A percentile compares a stretch with the other conserved stretches of the same genome.
These are phyloP conservation scores for Thera britannica DNA, from an alignment of 2,888 invertebrate genomes.

Conservation along the genomic window DNA sequence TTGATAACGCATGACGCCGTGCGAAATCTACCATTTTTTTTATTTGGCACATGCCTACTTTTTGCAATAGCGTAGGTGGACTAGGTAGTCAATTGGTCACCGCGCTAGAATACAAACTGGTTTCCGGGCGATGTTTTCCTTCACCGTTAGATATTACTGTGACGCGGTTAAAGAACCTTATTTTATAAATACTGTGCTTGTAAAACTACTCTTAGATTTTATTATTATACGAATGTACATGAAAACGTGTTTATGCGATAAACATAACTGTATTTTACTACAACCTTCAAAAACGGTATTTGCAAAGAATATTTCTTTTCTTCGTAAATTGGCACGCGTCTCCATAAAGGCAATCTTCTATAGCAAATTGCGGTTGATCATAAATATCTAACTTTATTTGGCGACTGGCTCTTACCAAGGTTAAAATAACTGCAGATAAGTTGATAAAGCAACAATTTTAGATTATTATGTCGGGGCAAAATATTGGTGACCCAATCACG, in stretches of 20 bases:
- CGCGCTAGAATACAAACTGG: background rate
- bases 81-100: background rate
- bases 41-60: background rate
- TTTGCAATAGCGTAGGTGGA: background rate
- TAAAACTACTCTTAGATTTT: background rate
- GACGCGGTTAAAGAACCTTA: too few species aligned
- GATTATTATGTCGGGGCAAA: too few species aligned
- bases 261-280: background rate
- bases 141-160: background rate
- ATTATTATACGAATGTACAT: background rate
- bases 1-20: too few species aligned
- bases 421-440: background rate
- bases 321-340: conserved; percentile 20
- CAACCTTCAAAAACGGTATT: conserved; percentile 13
- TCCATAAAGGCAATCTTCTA: conserved; percentile 25
- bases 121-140: background rate
- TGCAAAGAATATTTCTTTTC: conserved; percentile 28
- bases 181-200: too few species aligned
- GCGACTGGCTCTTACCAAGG: background rate
- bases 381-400: conserved; percentile 5
- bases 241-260: background rate
- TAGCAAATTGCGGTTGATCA: conserved; percentile 19
- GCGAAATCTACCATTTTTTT: too few species aligned
- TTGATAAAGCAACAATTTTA: background rate
- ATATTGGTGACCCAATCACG: too few species aligned